Evolutionary conservation across 2,113 vertebrate genomes (phyloP), one percentile per base, ranked within the genome.

Genomic region (Ciconia stormi): DNA sequence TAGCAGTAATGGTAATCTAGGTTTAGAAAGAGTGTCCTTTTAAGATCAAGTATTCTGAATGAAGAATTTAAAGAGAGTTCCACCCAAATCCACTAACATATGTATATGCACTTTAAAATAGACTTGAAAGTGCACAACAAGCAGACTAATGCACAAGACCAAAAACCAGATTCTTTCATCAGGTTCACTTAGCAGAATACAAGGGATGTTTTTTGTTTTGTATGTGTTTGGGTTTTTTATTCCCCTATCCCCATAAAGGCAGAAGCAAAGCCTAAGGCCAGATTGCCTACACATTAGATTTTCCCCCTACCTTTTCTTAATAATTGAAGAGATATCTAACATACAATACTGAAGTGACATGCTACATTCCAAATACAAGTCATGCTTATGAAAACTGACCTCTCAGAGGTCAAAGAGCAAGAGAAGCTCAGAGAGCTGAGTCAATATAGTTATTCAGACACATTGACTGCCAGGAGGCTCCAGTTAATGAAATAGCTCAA

Each of bases 191-290:
- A 46, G 23, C 34, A 62, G 15, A 88, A 29, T 8, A 34, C 30
- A 83, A 40, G 12, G 4, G 17, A 2, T 38, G 0, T 1, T 3
- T 13, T 1, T 5, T 16, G 2, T 16, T 71, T 59, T 32, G 2
- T 34, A 14, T 26, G 50, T 23, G 5, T 42, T 32, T 25, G 21
- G 23, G 3, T 17, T 72, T n/a, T 77, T 70, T 63, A 46, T 26
- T 72, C 4, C 20, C 0, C 25, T 40, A 8, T 8, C 50, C 21
- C 3, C 3, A 12, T n/a, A 69, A 61, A 44, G 16, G 13, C 2
- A 3, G n/a, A 34, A 52, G 4, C 15, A 74, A 84, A 87, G 40
- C 14, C 36, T 47, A 38, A 38, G 38, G 38, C 38, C 38, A 38
- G 9, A 38, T 38, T 38, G 38, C 14, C 8, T 70, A n/a, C 27